phyloP scores from a whole-genome alignment of 1,140 invertebrate genomes.

The Pachyrhynchus sulphureomaculatus region DNA sequence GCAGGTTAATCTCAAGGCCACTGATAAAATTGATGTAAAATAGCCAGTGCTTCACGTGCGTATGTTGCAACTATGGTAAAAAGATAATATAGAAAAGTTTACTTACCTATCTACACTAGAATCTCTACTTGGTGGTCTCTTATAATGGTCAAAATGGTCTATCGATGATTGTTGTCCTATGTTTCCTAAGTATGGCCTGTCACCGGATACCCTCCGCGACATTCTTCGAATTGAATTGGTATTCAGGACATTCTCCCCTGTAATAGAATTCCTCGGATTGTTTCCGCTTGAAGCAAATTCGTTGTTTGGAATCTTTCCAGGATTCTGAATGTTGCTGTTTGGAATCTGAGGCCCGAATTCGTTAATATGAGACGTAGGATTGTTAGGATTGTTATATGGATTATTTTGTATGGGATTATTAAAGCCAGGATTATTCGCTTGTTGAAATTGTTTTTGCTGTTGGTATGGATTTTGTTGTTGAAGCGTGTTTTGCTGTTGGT shows the following conservation, averaged over 20 bases:
- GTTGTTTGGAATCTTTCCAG: constrained; percentile 18
- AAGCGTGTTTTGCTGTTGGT: constrained; percentile 1
- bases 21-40: too few species aligned
- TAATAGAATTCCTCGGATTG: constrained; percentile 37
- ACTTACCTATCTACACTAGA: constrained; percentile 74
- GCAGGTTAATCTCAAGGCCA: too few species aligned
- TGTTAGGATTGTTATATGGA: constrained; percentile 1
- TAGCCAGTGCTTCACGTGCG: too few species aligned
- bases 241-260: constrained; percentile 34
- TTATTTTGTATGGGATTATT: constrained; percentile 1
- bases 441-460: constrained; percentile 1
- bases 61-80: too few species aligned
- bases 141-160: constrained; percentile 89
- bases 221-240: constrained; percentile 48
- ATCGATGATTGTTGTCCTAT: constrained; percentile 59
- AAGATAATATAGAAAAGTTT: too few species aligned
- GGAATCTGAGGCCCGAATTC: constrained; percentile 21
- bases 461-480: not conserved
- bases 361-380: constrained; percentile 14
- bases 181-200: constrained; percentile 57
- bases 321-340: constrained; percentile 12
- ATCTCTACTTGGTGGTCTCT: constrained; percentile 82
- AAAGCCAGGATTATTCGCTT: not conserved
- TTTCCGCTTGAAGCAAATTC: constrained; percentile 18
- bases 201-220: constrained; percentile 53